A percentile compares a stretch with the other conserved stretches of the same genome.
phyloP scores from a whole-genome alignment of 92 coral and sea anemone genomes.

The Porites divaricata region DNA sequence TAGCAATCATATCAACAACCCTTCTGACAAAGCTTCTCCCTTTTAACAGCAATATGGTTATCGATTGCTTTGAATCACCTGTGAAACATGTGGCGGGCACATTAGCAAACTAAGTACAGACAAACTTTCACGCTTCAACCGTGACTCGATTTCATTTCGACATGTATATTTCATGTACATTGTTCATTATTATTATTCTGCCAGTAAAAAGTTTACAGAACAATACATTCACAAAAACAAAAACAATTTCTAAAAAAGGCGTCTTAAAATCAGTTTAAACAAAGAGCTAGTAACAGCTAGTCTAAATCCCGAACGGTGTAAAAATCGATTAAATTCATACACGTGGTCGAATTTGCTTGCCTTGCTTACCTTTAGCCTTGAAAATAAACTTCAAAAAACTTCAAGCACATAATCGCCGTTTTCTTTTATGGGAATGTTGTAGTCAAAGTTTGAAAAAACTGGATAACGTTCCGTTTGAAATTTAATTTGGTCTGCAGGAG shows the following conservation, averaged over 20 bases:
- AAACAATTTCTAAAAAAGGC: background rate
- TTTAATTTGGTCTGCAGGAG: constrained; percentile 96
- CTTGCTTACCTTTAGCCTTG: constrained; percentile 91
- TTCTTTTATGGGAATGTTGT: constrained; percentile 89
- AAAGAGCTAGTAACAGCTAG: background rate
- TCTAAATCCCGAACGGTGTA: background rate
- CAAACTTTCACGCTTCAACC: background rate
- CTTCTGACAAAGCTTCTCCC: background rate
- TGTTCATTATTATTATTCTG: background rate
- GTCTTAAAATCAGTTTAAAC: background rate
- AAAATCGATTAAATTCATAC: background rate
- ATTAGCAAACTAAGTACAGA: background rate
- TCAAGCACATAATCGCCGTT: constrained; percentile 95
- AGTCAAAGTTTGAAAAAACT: constrained; percentile 94
- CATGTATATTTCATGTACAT: background rate
- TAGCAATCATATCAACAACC: background rate
- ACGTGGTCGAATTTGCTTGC: constrained; percentile 8
- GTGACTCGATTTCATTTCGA: background rate
- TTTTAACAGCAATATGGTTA: background rate
- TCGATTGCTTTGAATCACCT: background rate
- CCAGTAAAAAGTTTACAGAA: background rate
- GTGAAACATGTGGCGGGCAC: background rate
- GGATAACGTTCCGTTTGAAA: constrained; percentile 99
- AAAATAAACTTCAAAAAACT: constrained; percentile 97
- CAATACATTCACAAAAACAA: background rate